phyloP scores from a whole-genome alignment of 1,140 invertebrate genomes.

The Cherax quadricarinatus region DNA sequence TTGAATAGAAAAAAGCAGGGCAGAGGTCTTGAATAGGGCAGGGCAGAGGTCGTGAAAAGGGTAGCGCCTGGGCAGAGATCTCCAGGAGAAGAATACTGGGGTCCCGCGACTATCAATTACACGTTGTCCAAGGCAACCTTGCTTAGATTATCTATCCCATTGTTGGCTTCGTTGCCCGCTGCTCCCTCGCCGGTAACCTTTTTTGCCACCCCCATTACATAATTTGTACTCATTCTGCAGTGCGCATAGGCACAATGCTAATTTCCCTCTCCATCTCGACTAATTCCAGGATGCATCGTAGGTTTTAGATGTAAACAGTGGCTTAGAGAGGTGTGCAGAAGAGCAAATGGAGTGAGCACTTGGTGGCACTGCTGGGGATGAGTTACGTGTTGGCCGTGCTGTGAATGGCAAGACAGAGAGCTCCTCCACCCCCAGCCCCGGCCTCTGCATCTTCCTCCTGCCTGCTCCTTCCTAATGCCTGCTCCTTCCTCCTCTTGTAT shows the following conservation, averaged over 20 bases:
- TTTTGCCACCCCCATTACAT: not conserved
- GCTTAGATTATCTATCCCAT: conserved; percentile 3
- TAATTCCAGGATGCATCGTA: not conserved
- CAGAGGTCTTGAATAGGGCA: not conserved
- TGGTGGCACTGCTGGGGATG: not conserved
- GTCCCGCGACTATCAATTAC: not conserved
- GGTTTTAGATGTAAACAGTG: not conserved
- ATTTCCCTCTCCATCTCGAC: too few species aligned
- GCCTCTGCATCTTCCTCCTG: not conserved
- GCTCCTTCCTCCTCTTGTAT: too few species aligned
- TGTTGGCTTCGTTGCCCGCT: not conserved
- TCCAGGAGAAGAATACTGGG: too few species aligned
- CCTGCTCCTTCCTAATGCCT: too few species aligned
- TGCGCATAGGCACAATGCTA: not conserved
- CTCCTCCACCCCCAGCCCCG: not conserved
- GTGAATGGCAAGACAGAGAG: not conserved
- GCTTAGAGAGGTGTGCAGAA: not conserved
- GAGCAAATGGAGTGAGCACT: not conserved
- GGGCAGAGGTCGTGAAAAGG: not conserved
- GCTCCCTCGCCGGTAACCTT: not conserved
- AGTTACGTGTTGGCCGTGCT: conserved; percentile 1
- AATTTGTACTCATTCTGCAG: not conserved
- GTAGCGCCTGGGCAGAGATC: not conserved
- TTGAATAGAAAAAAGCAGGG: not conserved
- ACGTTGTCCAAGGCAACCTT: not conserved